These are phyloP conservation scores for Sthenelais limicola DNA, from an alignment of 2,888 invertebrate species.

Conservation along the genomic window DNA sequence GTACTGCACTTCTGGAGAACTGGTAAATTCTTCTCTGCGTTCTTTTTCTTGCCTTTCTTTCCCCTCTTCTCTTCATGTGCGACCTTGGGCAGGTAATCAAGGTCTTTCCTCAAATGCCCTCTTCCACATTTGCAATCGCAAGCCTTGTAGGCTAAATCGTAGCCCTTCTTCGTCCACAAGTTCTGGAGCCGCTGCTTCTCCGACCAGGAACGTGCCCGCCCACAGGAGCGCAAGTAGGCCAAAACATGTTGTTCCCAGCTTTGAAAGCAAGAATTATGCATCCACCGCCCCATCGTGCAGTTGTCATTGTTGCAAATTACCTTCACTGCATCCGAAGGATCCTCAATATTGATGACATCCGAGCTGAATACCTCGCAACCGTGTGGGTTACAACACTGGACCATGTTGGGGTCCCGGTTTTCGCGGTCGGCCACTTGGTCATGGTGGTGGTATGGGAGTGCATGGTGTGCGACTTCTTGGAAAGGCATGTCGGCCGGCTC, in stretches of 20 bases:
- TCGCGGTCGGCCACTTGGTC: neutral
- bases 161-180: slow-evolving; percentile 97
- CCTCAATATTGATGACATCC: slow-evolving; percentile 57
- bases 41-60: slow-evolving; percentile 42
- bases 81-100: slow-evolving; percentile 88
- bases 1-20: slow-evolving; percentile 15
- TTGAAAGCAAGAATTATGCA: slow-evolving; percentile 97
- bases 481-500: neutral
- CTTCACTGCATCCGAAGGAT: slow-evolving; percentile 78
- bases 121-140: slow-evolving; percentile 94
- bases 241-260: slow-evolving; percentile 93
- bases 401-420: slow-evolving; percentile 29
- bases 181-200: slow-evolving; percentile 95
- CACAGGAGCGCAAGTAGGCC: slow-evolving; percentile 90
- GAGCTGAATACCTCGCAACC: slow-evolving; percentile 43
- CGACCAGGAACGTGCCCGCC: slow-evolving; percentile 93
- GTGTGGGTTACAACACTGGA: slow-evolving; percentile 47
- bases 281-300: slow-evolving; percentile 89
- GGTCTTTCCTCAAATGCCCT: slow-evolving; percentile 93
- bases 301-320: slow-evolving; percentile 96
- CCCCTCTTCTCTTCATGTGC: slow-evolving; percentile 29
- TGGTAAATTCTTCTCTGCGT: slow-evolving; percentile 18
- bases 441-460: slow-evolving; percentile 10
- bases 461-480: neutral
- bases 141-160: slow-evolving; percentile 88